These are phyloP conservation scores for Limenitis arthemis DNA, from an alignment of 2,888 invertebrate genomes.

Conservation along the genomic window DNA sequence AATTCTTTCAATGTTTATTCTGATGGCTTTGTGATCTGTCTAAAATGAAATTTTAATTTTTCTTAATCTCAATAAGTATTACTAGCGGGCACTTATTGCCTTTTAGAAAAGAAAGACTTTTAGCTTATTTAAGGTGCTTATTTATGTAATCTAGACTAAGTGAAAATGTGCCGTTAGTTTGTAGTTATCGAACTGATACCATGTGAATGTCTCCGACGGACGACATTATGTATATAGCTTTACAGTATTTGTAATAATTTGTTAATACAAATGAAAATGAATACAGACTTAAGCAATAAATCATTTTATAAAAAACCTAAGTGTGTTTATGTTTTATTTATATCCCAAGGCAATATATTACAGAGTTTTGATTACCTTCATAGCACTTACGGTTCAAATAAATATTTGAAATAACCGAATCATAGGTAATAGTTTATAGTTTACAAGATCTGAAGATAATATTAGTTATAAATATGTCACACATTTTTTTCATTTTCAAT, in stretches of 20 bases:
- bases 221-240: constrained; percentile 26
- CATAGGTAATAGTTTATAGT: no score
- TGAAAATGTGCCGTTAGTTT: constrained; percentile 53
- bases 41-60: constrained; percentile 20
- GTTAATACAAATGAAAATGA: constrained; percentile 44
- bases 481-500: no score
- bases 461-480: no score
- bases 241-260: constrained; percentile 26
- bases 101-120: constrained; percentile 64
- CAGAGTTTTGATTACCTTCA: no score
- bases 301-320: constrained; percentile 34
- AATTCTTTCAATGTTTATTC: constrained; percentile 19
- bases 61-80: constrained; percentile 51
- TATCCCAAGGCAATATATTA: constrained; percentile 30
- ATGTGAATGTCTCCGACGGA: constrained; percentile 27
- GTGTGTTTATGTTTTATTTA: constrained; percentile 31
- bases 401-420: no score
- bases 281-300: constrained; percentile 47
- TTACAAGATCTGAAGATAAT: no score
- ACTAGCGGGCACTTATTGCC: constrained; percentile 50
- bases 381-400: no score
- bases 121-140: constrained; percentile 54
- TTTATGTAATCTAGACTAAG: constrained; percentile 47
- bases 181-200: constrained; percentile 53
- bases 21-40: constrained; percentile 18